phyloP scores from a whole-genome alignment of 2,888 invertebrate genomes.

The Nomada lathburiana region DNA sequence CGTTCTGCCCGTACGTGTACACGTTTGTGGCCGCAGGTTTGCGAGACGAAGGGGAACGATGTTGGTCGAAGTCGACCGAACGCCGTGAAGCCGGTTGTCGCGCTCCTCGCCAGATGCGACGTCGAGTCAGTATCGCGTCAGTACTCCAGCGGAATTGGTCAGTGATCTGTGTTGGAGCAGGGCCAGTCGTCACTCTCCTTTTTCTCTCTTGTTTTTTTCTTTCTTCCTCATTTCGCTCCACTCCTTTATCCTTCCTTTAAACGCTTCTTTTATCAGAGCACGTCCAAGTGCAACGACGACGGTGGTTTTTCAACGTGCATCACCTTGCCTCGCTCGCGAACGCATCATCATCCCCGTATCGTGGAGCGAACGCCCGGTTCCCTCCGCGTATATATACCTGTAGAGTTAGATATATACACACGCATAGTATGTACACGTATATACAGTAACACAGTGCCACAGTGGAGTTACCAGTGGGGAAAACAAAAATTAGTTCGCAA shows the following conservation, averaged over 20 bases:
- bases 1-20: not conserved
- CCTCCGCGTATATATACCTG: not conserved
- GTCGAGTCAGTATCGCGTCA: conserved; percentile 80
- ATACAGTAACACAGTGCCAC: conserved; percentile 67
- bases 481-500: conserved; percentile 67
- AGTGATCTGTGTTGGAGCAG: conserved; percentile 80
- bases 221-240: conserved; percentile 2
- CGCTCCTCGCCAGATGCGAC: conserved; percentile 69
- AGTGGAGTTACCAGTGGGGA: conserved; percentile 73
- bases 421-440: conserved; percentile 12
- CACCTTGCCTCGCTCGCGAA: conserved; percentile 16
- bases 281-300: not conserved
- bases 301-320: conserved; percentile 20
- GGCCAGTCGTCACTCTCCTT: conserved; percentile 66
- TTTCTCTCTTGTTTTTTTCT: conserved; percentile 5
- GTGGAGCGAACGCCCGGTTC: not conserved
- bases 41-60: conserved; percentile 64
- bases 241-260: not conserved
- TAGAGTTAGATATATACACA: conserved; percentile 9
- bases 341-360: conserved; percentile 2
- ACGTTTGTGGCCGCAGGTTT: conserved; percentile 31
- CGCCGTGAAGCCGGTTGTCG: conserved; percentile 74
- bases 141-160: conserved; percentile 79
- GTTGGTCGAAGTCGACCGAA: conserved; percentile 66
- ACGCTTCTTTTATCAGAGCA: not conserved